Evolutionary conservation across 2,113 vertebrate species (phyloP), one percentile per base, ranked within the genome.

Genomic region (Pygoscelis antarcticus): DNA sequence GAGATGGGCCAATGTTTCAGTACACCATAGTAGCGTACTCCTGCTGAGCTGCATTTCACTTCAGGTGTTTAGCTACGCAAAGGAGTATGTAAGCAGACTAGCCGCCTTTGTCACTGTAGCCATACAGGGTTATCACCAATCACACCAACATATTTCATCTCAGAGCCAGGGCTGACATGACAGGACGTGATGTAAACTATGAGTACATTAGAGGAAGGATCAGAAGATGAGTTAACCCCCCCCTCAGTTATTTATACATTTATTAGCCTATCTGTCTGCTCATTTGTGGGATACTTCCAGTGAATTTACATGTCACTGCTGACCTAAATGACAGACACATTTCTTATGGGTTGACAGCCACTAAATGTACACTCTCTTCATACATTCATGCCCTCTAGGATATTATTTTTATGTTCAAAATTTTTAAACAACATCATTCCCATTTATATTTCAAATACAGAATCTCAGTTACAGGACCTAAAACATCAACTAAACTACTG

Each of bases 21-120:
- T 29, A 38, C 7, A 18, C 34, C 16, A 4, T 10, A 15, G 13
- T 4, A 13, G 11, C 1, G 1, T 36, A 15, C 16, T 36, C 27
- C 47, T 29, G 17, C 36, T 62, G 49, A 78, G 19, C 40, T 34
- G 54, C 5, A 15, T 64, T 58, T 69, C 55, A 30, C 30, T 71
- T 40, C 42, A 74, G 14, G 27, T 10, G 26, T 74, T 86, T 38
- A 44, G 8, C 17, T n/a, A 44, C 2, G 13, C 61, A 44, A 4
- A 74, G 19, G 30, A 70, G 17, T 14, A 20, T 15, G 6, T 2
- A 10, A 16, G 55, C 55, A 65, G 40, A 40, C 17, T 15, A 34
- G 15, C 49, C 52, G 52, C 44, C 17, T 27, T 36, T 69, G 30
- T 52, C 47, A 16, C n/a, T 46, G 11, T 34, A 49, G 12, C 16